A percentile compares a stretch with the other conserved stretches of the same genome.
These are phyloP conservation scores for Cistogaster globosa DNA, from an alignment of 2,888 invertebrate species.

Conservation along the genomic window DNA sequence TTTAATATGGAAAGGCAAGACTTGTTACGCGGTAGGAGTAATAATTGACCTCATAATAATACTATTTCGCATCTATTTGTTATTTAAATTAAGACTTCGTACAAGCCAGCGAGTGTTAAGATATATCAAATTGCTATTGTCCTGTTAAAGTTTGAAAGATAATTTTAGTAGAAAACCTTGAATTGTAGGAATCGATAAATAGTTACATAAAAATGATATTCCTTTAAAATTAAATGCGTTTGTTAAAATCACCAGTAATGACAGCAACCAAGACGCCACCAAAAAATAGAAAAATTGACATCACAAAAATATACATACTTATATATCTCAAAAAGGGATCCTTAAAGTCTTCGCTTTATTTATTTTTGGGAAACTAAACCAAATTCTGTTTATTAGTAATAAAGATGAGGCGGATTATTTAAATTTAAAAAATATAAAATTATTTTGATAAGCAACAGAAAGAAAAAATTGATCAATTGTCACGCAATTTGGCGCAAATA, in stretches of 20 bases:
- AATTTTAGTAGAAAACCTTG: constrained; percentile 65
- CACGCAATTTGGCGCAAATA: no score
- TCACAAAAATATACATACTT: no score
- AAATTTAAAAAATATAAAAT: no score
- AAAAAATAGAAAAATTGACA: no score
- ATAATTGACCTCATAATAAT: constrained; percentile 52
- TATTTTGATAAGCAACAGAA: no score
- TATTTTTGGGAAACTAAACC: background rate
- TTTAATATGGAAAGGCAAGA: constrained; percentile 28
- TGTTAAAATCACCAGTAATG: constrained; percentile 27
- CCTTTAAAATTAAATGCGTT: background rate
- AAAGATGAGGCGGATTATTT: no score
- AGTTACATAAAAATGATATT: constrained; percentile 31
- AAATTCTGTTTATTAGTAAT: no score
- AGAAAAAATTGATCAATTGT: no score
- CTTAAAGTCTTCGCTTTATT: no score
- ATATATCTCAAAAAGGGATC: no score
- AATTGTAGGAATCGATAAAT: constrained; percentile 61
- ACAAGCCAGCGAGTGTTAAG: background rate
- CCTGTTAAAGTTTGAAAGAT: constrained; percentile 59
- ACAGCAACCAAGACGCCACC: background rate
- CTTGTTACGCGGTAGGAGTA: constrained; percentile 67
- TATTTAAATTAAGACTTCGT: constrained; percentile 1
- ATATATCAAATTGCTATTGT: constrained; percentile 3
- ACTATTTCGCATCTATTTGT: constrained; percentile 42